A percentile compares a stretch with the other conserved stretches of the same genome.
Evolutionary conservation across 2,113 vertebrate genomes (phyloP).

Genomic region (Phainopepla nitens): DNA sequence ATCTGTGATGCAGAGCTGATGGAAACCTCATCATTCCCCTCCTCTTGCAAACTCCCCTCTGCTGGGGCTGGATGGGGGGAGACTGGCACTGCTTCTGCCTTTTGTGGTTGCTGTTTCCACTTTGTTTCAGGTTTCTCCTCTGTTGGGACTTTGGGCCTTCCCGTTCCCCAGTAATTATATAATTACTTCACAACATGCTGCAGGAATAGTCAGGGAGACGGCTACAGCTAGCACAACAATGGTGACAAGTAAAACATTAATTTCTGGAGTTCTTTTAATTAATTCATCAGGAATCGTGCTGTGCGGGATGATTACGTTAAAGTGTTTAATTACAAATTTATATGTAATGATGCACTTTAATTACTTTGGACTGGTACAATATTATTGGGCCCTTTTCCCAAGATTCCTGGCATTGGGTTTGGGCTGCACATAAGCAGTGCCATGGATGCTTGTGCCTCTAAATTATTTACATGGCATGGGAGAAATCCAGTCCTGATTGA

Average conservation of each 20-base stretch:
- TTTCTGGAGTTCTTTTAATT: conserved; percentile 88
- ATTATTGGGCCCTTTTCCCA: conserved; percentile 86
- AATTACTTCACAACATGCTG: conserved; percentile 76
- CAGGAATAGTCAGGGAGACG: conserved; percentile 66
- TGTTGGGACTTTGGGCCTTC: conserved; percentile 64
- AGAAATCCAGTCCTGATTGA: conserved; percentile 55
- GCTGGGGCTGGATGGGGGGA: not conserved
- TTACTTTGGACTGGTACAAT: conserved; percentile 88
- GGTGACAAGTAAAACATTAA: conserved; percentile 85
- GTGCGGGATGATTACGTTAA: conserved; percentile 87
- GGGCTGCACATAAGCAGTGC: conserved; percentile 57
- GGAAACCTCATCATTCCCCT: not conserved
- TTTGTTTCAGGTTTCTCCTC: conserved; percentile 59
- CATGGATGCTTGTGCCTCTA: conserved; percentile 64
- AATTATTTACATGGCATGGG: conserved; percentile 74
- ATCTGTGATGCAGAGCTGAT: not conserved
- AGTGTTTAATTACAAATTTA: conserved; percentile 97
- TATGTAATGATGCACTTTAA: conserved; percentile 90
- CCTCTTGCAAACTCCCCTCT: not conserved
- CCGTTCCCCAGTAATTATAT: conserved; percentile 65
- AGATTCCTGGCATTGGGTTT: conserved; percentile 74
- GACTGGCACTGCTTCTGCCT: not conserved
- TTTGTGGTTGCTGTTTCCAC: conserved; percentile 19
- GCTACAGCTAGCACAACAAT: conserved; percentile 76
- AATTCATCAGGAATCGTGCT: conserved; percentile 87